Base-by-base conservation (phyloP, 1,140 invertebrate genomes). In the Spodoptera litura region DNA sequence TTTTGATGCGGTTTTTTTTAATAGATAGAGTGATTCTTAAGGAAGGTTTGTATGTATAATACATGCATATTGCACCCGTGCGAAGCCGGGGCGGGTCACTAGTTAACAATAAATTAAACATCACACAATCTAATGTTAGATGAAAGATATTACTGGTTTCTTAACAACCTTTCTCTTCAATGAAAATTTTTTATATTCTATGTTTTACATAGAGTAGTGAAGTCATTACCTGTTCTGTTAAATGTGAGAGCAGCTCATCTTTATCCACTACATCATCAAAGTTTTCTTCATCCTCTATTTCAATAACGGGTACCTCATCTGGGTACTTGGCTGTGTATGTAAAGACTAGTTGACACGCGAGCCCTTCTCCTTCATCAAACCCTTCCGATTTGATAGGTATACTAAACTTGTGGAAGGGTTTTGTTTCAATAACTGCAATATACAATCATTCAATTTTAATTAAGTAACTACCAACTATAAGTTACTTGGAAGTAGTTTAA, bases 301-400 rank as follows among this genome's bases (percentile, higher is more conserved):
- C 97, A 81, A 99, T 96, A 20, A 96, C 79, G 5, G 98, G 97
- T 9, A 96, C 93, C 87, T 98, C 97, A 88, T 99, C 98, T 4
- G 99, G 99, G 95, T 99, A 99, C 82, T 96, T 97, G 59, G 96
- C 87, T 13, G 98, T 98, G 83, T 98, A 98, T 25, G 97, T 97
- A 88, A 99, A 99, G 83, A 97, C 95, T 80, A 98, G 93, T 79
- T 95, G 94, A 92, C 97, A 97, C 4, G 95, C 93, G 62, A 97
- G 91, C 0, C 97, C 97, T 58, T 95, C 95, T 25, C 96, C 95
- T 51, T 96, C 95, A 82, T 96, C 95, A 88, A 96, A 97, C 68
- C 96, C 96, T 87, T 98, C 97, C 1, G 97, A 97, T 90, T 97
- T 97, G 68, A 98, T 97, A 0, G 96, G 95, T 87, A 98, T 96